Conservation (phyloP, 2,888 invertebrate genomes). For the Abrostola triplasia region DNA sequence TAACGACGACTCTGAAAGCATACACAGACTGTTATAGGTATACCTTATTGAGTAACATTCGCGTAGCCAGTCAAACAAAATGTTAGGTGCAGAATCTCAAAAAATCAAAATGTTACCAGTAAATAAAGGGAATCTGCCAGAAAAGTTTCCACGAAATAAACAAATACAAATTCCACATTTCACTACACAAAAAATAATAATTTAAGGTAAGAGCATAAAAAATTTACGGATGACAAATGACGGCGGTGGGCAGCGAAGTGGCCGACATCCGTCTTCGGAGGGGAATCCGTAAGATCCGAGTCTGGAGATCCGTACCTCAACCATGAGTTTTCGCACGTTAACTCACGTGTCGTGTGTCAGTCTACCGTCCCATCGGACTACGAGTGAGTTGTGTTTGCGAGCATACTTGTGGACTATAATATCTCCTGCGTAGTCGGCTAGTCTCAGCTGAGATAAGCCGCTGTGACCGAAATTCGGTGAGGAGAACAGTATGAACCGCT, state of each 20-base stretch:
- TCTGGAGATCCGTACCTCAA: slow-evolving; percentile 37
- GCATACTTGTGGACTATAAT: too few species aligned
- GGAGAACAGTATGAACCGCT: too few species aligned
- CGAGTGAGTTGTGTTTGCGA: too few species aligned
- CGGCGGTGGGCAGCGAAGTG: slow-evolving; percentile 69
- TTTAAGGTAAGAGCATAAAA: slow-evolving; percentile 68
- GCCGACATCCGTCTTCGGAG: slow-evolving; percentile 70
- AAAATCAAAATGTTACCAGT: background rate
- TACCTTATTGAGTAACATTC: too few species aligned
- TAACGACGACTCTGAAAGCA: too few species aligned
- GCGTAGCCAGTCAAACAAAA: background rate
- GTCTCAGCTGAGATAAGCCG: too few species aligned
- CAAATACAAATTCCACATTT: slow-evolving; percentile 24
- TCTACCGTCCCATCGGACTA: too few species aligned
- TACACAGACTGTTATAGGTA: too few species aligned
- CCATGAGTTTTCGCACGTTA: too few species aligned
- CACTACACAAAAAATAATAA: slow-evolving; percentile 49
- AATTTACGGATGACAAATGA: slow-evolving; percentile 76
- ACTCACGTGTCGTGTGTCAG: too few species aligned
- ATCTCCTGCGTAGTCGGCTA: too few species aligned
- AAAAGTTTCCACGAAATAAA: slow-evolving; percentile 3
- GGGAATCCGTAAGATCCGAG: slow-evolving; percentile 67
- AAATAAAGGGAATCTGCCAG: background rate
- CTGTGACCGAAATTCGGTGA: too few species aligned
- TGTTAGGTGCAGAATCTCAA: background rate